Evolutionary conservation across 2,888 invertebrate species (phyloP), one percentile per base, ranked within the genome.

Genomic region (Oscheius sp.): DNA sequence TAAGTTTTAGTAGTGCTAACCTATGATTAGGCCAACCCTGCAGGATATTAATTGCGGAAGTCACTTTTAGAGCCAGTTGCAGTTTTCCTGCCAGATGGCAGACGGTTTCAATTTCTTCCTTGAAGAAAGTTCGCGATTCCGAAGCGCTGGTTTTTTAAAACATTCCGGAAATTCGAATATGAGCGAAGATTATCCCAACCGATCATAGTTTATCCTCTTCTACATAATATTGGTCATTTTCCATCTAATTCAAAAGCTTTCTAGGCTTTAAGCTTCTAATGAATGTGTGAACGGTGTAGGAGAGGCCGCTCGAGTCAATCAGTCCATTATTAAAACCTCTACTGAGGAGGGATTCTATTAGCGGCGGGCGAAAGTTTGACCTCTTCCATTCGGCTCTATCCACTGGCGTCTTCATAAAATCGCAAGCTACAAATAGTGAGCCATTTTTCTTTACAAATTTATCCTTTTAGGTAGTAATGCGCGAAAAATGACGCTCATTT

Each of bases 281-380:
- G 61, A 61, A 61, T 61, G 43, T 43, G 61, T 61, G 61, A 61
- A 61, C 43, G 61, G n/a, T 18, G 61, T 5, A 59, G 59, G 41
- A 59, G 59, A 59, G 55, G 61, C 61, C 43, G 43, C 43, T n/a
- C n/a, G 43, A 53, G 56, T 23, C 70, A 70, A 70, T 70, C 70
- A 70, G 59, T 70, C 58, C 61, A 70, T 70, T 70, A 70, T 70
- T 70, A 70, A 59, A 70, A 70, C 59, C 55, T 35, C 69, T 56
- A 55, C 69, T 69, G 56, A 69, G 69, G 69, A 55, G 46, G 49
- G 59, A 70, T 59, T 70, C 70, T 70, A 70, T 70, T 70, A 70
- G 61, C 49, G 70, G 69, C 49, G 64, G 49, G 25, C 52, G 25
- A 49, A 49, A 35, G 35, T 35, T 35, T 35, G 35, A 35, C 35